Base-by-base conservation (phyloP, 2,888 invertebrate genomes). In the Linyphia triangularis region DNA sequence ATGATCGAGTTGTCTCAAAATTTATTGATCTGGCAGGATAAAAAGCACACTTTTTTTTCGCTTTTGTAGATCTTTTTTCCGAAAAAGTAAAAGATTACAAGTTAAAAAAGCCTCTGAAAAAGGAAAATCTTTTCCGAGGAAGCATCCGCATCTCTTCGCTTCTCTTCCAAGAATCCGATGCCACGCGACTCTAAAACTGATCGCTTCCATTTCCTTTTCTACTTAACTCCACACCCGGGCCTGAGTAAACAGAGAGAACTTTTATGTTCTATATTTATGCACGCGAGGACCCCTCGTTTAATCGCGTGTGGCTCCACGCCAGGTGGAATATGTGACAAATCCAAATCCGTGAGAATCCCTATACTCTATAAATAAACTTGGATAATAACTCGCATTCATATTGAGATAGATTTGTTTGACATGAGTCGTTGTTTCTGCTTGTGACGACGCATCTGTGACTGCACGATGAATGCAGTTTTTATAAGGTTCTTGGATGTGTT, bases 291-390 rank as follows among this genome's bases (percentile, higher is more conserved):
- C 16, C 59, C 73, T 57, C 33, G 65, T 75, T 73, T 61, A 81
- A 88, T 88, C 73, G 86, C 75, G 81, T 73, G 79, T 86, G 81
- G 73, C 86, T 57, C 37, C 16, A n/a, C 37, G 63, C 86, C 86
- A 88, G 86, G 86, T 88, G 78, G 24, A 26, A 67, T 22, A 59
- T 24, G 22, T 10, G 65, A 28, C 16, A 16, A 30, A 19, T 65
- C n/a, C 2, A 30, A 30, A 30, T 65, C 30, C 30, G n/a, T 65
- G 16, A 16, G 22, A 16, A 65, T 30, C 28, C 81, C 26, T 43
- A 22, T n/a, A 61, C 37, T 51, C 83, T 75, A 75, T 84, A 75
- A 67, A 65, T 73, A 61, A 65, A 67, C 70, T 67, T 22, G 57
- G 16, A 83, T 83, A 84, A 84, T 75, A 73, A 75, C 73, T 51